Percentiles rank a stretch among this genome's conserved stretches.
These are phyloP conservation scores for Mormyrus proboscirostris DNA, from an alignment of 2,797 vertebrate species.

Conservation along the genomic window DNA sequence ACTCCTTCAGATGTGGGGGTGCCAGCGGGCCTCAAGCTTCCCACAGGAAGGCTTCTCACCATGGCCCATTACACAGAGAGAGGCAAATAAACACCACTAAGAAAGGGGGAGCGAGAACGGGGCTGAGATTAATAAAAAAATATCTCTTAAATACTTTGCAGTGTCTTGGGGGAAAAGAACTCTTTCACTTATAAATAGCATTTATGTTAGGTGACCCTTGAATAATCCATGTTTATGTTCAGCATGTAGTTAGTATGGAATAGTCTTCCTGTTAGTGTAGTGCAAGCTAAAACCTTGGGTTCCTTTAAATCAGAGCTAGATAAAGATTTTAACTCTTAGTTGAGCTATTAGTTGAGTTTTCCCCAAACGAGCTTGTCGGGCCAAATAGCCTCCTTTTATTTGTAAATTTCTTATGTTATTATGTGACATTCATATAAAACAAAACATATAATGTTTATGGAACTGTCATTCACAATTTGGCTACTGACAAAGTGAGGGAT, in stretches of 20 bases:
- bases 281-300: neutral
- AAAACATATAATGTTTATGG: neutral
- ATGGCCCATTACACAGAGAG: slow-evolving; percentile 44
- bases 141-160: neutral
- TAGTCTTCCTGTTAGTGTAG: neutral
- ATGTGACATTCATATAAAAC: neutral
- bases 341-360: neutral
- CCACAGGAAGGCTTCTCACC: slow-evolving; percentile 55
- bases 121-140: neutral
- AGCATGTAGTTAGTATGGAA: neutral
- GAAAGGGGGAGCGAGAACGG: neutral
- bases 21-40: slow-evolving; percentile 47
- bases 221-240: neutral
- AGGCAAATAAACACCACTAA: slow-evolving; percentile 46
- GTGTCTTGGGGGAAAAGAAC: neutral
- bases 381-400: neutral
- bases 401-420: neutral
- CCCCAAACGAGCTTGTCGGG: neutral
- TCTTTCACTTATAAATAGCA: neutral
- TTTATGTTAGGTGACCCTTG: neutral
- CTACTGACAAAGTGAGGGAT: neutral
- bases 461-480: neutral
- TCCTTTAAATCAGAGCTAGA: neutral
- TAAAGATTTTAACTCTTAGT: neutral
- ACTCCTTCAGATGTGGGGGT: slow-evolving; percentile 58